Conservation (phyloP, 2,797 vertebrate species). For the Lemur catta region DNA sequence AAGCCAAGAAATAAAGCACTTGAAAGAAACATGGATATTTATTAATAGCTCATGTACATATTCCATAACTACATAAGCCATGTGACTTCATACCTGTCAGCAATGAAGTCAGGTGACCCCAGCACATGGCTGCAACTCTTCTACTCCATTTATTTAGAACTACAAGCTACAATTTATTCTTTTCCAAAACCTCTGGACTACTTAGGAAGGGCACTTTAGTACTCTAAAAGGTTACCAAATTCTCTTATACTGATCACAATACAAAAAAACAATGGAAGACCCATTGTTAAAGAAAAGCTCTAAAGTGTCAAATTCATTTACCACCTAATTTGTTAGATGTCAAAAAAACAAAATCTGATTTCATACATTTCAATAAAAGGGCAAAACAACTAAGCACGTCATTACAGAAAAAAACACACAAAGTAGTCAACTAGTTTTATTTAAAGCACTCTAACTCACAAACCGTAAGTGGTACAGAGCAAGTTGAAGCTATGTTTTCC, state of each 20-base stretch:
- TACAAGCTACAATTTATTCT: not conserved
- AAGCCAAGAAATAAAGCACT: constrained; percentile 40
- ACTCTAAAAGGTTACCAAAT: not conserved
- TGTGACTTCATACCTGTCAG: constrained; percentile 1
- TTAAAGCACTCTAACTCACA: constrained; percentile 13
- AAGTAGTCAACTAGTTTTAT: constrained; percentile 34
- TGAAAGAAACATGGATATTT: constrained; percentile 24
- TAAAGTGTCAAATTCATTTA: constrained; percentile 45
- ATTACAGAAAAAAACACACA: constrained; percentile 9
- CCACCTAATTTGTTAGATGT: not conserved
- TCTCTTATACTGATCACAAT: not conserved
- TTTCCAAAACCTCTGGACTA: constrained; percentile 24
- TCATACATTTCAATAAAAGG: constrained; percentile 16
- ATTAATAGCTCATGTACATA: constrained; percentile 23
- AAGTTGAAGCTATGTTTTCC: constrained; percentile 9
- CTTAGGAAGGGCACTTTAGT: not conserved
- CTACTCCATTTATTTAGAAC: constrained; percentile 32
- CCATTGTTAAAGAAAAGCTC: constrained; percentile 30
- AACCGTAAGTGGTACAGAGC: not conserved
- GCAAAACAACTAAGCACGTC: constrained; percentile 16
- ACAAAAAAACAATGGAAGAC: constrained; percentile 15
- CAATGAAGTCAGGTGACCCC: not conserved
- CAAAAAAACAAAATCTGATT: not conserved
- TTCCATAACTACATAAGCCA: not conserved
- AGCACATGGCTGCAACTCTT: not conserved